Conservation (phyloP, 2,113 vertebrate genomes). For the Salvelinus fontinalis region DNA sequence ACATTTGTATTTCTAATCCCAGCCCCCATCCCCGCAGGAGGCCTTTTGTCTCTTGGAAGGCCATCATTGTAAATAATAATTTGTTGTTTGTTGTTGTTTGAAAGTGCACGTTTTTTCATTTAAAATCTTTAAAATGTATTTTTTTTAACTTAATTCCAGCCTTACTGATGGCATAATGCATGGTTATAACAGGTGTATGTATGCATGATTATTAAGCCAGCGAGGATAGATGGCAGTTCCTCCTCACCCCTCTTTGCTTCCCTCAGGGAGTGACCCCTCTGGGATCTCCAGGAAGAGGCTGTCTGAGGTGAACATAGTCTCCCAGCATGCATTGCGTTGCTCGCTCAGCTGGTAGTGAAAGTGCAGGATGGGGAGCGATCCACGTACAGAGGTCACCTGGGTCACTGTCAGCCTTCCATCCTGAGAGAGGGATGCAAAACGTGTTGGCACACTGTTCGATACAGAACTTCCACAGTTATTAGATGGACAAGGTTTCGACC, state of each 20-base stretch:
- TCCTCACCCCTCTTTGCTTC: slow-evolving; percentile 95
- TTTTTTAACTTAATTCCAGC: too few relatives aligned
- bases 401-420: slow-evolving; percentile 93
- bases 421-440: slow-evolving; percentile 57
- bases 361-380: slow-evolving; percentile 82
- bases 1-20: too few relatives aligned
- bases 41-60: too few relatives aligned
- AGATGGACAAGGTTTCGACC: too few relatives aligned
- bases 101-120: too few relatives aligned
- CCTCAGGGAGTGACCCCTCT: slow-evolving; percentile 85
- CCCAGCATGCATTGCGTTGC: slow-evolving; percentile 86
- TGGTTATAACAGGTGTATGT: neutral
- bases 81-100: too few relatives aligned
- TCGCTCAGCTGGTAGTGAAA: slow-evolving; percentile 94
- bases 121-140: too few relatives aligned
- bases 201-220: neutral
- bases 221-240: neutral
- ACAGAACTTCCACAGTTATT: too few relatives aligned
- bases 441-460: neutral
- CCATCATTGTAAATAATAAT: too few relatives aligned
- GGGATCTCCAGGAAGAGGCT: slow-evolving; percentile 95
- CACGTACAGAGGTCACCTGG: slow-evolving; percentile 79
- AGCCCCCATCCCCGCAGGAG: too few relatives aligned
- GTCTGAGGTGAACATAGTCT: slow-evolving; percentile 84
- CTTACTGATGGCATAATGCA: too few relatives aligned